phyloP scores from a whole-genome alignment of 2,888 invertebrate genomes.

The Callyntrura guangdongensis region DNA sequence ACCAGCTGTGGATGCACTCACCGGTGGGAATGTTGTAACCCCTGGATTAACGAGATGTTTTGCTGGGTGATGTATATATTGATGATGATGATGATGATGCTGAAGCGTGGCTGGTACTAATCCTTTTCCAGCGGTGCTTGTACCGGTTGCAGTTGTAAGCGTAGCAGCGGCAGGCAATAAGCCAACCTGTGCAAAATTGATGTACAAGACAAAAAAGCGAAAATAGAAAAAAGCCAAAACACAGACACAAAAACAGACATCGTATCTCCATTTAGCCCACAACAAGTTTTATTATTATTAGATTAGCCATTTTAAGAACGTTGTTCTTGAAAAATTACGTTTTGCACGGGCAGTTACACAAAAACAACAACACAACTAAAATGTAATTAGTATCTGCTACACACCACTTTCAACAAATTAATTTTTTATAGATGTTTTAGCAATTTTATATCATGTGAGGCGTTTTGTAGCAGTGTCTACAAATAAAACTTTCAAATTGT shows the following conservation, averaged over 20 bases:
- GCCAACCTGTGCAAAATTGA: slow-evolving; percentile 80
- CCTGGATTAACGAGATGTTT: neutral
- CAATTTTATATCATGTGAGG: neutral
- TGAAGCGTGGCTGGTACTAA: slow-evolving; percentile 38
- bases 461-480: slow-evolving; percentile 33
- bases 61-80: slow-evolving; percentile 1
- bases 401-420: slow-evolving; percentile 2
- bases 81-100: slow-evolving; percentile 43
- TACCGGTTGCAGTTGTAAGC: slow-evolving; percentile 66
- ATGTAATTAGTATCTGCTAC: neutral
- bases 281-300: slow-evolving; percentile 7
- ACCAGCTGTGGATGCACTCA: neutral
- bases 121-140: slow-evolving; percentile 68
- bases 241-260: slow-evolving; percentile 54
- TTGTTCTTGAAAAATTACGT: neutral
- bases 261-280: slow-evolving; percentile 32
- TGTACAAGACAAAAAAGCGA: slow-evolving; percentile 60
- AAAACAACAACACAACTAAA: slow-evolving; percentile 23
- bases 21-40: neutral
- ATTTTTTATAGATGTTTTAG: slow-evolving; percentile 21
- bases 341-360: slow-evolving; percentile 38
- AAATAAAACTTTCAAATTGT: slow-evolving; percentile 1
- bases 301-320: slow-evolving; percentile 30
- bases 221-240: slow-evolving; percentile 70
- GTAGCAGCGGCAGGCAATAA: slow-evolving; percentile 76